Evolutionary conservation across 2,797 vertebrate genomes (phyloP), one percentile per base, ranked within the genome.

Genomic region (Lutjanus campechanus): DNA sequence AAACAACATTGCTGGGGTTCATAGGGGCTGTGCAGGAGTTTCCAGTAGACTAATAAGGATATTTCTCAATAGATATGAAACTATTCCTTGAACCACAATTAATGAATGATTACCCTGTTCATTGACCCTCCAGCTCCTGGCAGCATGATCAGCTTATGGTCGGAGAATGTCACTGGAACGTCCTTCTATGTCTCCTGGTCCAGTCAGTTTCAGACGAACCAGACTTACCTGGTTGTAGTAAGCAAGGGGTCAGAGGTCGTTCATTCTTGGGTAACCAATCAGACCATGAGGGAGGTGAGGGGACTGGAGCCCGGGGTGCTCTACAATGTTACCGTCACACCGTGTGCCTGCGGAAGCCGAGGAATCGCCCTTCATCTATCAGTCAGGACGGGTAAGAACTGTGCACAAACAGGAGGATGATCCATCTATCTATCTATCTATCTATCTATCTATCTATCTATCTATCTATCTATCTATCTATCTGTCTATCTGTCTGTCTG

Each of bases 141-240:
- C 22, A 62, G 11, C 62, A 83, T 97, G 79, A 74, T 7, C 81
- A 92, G 91, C 62, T 81, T 95, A 29, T 7, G 0, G 51, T 63
- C 92, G 2, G 67, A 84, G 88, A 91, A 93, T 0, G 84, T 98
- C 70, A 97, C 94, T 17, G 94, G 92, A 72, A 91, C 71, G 11
- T 92, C 95, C 44, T 97, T 97, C 85, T 72, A 49, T 1, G 74
- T 96, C 71, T 90, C 88, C 81, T 98, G 97, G 97, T 88, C 73
- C 4, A 60, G 88, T 16, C 68, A 79, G 7, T 89, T 88, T 25
- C 16, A 90, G 10, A 79, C 66, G 44, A 94, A 91, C 76, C 92
- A 90, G 72, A 95, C 87, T 2, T 97, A 97, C 83, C 82, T 55
- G 5, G 83, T 96, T 10, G 73, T 73, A 81, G 62, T 97, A 11